phyloP scores from a whole-genome alignment of 2,797 vertebrate species.

The Emydoidea blandingii region DNA sequence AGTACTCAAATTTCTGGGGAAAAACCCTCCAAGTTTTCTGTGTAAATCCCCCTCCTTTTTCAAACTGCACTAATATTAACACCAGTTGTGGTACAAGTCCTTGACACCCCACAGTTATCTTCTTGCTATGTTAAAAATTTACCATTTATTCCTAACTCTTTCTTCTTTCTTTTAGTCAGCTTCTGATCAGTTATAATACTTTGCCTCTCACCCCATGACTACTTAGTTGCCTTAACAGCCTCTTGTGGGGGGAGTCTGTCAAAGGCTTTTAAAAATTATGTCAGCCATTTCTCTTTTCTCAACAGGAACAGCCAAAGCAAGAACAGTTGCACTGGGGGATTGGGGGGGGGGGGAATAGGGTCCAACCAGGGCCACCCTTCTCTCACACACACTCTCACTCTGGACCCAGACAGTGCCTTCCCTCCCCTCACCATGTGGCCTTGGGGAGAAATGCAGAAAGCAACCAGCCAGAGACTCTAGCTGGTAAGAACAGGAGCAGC shows the following conservation, averaged over 20 bases:
- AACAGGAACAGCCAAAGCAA: too few species aligned
- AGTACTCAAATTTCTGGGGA: not conserved
- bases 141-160: not conserved
- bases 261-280: not conserved
- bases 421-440: too few species aligned
- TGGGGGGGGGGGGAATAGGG: too few species aligned
- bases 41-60: not conserved
- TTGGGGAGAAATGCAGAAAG: too few species aligned
- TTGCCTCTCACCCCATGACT: not conserved
- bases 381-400: too few species aligned
- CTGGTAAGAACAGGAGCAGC: too few species aligned
- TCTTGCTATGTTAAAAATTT: not conserved
- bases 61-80: not conserved
- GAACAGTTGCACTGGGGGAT: too few species aligned
- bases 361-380: too few species aligned
- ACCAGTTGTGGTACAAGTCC: not conserved
- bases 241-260: not conserved
- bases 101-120: not conserved
- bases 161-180: not conserved
- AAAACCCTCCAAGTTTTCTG: rapidly evolving
- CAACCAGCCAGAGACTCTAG: too few species aligned
- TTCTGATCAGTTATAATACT: slow-evolving; percentile 29
- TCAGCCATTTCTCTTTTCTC: not conserved
- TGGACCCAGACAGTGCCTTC: too few species aligned
- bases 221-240: not conserved